phyloP scores from a whole-genome alignment of 1,140 invertebrate species.

The Macrostomum lignano region DNA sequence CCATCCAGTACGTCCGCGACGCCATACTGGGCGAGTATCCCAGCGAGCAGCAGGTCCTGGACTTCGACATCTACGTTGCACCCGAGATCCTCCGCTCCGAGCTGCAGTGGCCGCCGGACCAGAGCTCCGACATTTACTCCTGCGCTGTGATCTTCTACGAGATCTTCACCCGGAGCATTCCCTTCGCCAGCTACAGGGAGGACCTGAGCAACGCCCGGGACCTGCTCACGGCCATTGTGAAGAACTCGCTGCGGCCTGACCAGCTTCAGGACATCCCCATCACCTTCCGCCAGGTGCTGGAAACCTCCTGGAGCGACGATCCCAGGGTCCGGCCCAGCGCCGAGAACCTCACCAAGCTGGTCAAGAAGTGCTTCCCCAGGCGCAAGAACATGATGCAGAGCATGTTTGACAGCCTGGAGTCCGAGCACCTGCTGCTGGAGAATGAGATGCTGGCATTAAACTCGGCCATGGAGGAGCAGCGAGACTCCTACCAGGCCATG shows the following conservation, averaged over 20 bases:
- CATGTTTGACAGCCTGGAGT: conserved; percentile 14
- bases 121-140: conserved; percentile 11
- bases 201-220: conserved; percentile 9
- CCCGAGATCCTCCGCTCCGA: conserved; percentile 11
- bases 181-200: conserved; percentile 10
- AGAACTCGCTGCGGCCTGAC: conserved; percentile 10
- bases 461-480: background rate
- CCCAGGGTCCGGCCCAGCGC: conserved; percentile 9
- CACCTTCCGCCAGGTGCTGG: conserved; percentile 10
- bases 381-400: conserved; percentile 11
- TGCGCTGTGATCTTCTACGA: conserved; percentile 12
- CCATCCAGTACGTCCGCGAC: background rate
- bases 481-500: too few relatives aligned
- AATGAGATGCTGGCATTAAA: conserved; percentile 2
- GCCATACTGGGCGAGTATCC: too few relatives aligned
- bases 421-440: conserved; percentile 11
- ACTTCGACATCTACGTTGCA: conserved; percentile 11
- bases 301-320: conserved; percentile 11
- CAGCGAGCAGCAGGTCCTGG: conserved; percentile 4
- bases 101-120: conserved; percentile 6
- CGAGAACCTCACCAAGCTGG: conserved; percentile 8
- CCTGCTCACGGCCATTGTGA: conserved; percentile 9
- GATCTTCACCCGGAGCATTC: conserved; percentile 11
- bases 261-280: conserved; percentile 8
- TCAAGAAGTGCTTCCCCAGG: conserved; percentile 7